phyloP scores from a whole-genome alignment of 2,797 vertebrate genomes.

The Odontamblyopus rebecca region DNA sequence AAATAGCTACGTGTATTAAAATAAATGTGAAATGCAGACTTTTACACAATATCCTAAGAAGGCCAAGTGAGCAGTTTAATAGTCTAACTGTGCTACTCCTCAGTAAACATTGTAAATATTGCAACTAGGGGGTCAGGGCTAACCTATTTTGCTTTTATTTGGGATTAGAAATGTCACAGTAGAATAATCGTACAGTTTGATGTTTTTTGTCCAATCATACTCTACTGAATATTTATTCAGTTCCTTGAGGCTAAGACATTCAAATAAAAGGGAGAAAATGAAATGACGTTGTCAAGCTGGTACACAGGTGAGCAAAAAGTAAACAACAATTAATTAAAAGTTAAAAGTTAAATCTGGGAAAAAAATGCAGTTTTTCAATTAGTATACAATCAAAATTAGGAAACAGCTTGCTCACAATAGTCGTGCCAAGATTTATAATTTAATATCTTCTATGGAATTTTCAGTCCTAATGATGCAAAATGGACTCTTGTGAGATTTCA shows the following conservation, averaged over 20 bases:
- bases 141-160: neutral
- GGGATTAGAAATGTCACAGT: neutral
- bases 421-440: no score
- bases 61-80: neutral
- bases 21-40: neutral
- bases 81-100: neutral
- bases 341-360: neutral
- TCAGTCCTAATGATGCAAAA: no score
- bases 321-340: neutral
- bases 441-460: no score
- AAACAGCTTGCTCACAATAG: no score
- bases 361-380: neutral
- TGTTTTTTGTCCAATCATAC: neutral
- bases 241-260: neutral
- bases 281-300: neutral
- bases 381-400: no score
- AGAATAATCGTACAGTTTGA: neutral
- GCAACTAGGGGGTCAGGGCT: neutral
- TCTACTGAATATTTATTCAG: neutral
- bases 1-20: neutral
- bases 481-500: no score
- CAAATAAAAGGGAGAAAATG: neutral
- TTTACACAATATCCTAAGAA: neutral
- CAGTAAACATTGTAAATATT: neutral
- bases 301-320: neutral